phyloP scores from a whole-genome alignment of 2,113 vertebrate genomes.

The Regulus satrapa region DNA sequence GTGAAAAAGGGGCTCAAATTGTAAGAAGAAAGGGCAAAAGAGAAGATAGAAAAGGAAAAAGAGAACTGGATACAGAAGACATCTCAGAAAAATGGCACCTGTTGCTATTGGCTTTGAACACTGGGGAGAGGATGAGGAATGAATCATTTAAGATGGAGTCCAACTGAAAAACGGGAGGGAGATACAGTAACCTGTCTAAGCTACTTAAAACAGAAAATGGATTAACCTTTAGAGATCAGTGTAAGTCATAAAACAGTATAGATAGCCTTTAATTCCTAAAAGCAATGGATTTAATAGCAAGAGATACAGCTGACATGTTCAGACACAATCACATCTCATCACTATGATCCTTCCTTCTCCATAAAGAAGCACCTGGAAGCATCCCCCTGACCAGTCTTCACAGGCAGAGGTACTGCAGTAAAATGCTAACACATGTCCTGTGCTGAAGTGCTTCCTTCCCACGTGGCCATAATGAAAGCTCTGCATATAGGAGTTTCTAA shows the following conservation, averaged over 20 bases:
- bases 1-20: background rate
- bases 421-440: background rate
- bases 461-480: background rate
- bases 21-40: background rate
- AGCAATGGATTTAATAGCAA: background rate
- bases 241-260: background rate
- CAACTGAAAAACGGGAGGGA: background rate
- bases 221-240: background rate
- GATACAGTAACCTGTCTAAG: background rate
- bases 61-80: background rate
- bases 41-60: background rate
- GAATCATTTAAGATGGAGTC: background rate
- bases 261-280: background rate
- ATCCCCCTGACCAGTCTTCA: fast-evolving
- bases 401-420: background rate
- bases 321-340: background rate
- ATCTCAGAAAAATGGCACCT: background rate
- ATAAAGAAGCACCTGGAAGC: background rate
- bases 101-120: background rate
- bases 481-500: background rate
- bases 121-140: background rate
- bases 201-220: background rate
- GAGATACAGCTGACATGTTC: background rate
- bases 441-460: background rate
- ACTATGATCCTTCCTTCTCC: background rate